Base-by-base conservation (phyloP, 2,797 vertebrate genomes). In the Uromys caudimaculatus region DNA sequence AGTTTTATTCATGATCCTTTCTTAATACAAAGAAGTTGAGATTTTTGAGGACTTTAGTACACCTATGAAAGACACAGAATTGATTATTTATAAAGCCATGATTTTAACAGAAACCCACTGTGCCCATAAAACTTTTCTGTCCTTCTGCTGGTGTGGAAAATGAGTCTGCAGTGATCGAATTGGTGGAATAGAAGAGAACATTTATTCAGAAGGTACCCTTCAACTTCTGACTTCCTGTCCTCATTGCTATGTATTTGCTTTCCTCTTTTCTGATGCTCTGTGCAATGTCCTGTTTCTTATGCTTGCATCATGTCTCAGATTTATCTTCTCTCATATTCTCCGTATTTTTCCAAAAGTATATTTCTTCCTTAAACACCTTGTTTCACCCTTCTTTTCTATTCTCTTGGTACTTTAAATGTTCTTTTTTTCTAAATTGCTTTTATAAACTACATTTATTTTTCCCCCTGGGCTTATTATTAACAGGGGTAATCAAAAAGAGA, bases 1-100 rank as follows among this genome's bases (percentile, higher is more conserved):
- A 44, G 35, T n/a, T 71, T 60, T 91, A 95, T 71, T 41, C 91
- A 75, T 50, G 58, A 86, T 89, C 27, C 29, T 91, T 95, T 62
- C 58, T 67, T 79, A 83, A 95, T 71, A 54, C 4, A 6, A 90
- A 24, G 0, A 93, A 79, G 8, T 89, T 71, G 44, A 91, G 1
- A 3, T 56, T 35, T 35, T 75, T 24, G 29, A 90, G 76, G 47
- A 79, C 56, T 16, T 60, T 78, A 75, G 23, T 35, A 27, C 32
- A n/a, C 23, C 76, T 24, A 77, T 24, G 29, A 91, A 95, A 67
- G 32, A 17, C 8, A 38, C 69, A 71, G 19, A 21, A 71, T 21
- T 38, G n/a, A 38, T 71, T 85, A 52, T 86, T 50, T n/a, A 27
- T 69, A 69, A 86, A 86, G 13, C 19, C 44, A 69, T 8, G 19